Conservation (phyloP, 2,797 vertebrate species). For the Lacerta viridis region DNA sequence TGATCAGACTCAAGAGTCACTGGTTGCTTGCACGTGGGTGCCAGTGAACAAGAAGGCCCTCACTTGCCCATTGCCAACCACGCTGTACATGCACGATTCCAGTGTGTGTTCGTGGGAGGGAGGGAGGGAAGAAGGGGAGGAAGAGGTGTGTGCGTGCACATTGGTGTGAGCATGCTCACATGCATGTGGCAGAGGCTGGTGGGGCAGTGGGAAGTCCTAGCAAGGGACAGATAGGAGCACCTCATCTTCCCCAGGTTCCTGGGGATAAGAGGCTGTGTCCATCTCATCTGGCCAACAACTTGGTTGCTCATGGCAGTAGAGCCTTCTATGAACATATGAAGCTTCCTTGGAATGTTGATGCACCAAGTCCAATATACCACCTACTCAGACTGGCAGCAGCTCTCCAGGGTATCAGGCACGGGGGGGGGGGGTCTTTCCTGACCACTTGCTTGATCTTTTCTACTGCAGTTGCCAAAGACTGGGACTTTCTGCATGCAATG, state of each 20-base stretch:
- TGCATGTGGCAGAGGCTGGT: neutral
- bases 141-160: neutral
- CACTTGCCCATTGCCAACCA: neutral
- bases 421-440: neutral
- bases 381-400: no score
- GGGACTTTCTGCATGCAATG: neutral
- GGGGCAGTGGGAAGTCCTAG: neutral
- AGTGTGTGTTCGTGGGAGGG: no score
- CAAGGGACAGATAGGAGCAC: neutral
- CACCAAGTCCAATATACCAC: neutral
- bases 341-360: neutral
- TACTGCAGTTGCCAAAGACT: neutral
- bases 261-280: neutral
- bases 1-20: no score
- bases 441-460: neutral
- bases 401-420: neutral
- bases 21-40: neutral
- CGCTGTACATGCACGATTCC: neutral
- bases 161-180: conserved; percentile 4
- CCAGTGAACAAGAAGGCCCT: neutral
- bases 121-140: neutral
- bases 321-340: no score
- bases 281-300: neutral
- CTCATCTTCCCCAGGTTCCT: no score
- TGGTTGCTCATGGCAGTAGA: neutral